phyloP scores from a whole-genome alignment of 2,888 invertebrate species.

The Xestia c-nigrum region DNA sequence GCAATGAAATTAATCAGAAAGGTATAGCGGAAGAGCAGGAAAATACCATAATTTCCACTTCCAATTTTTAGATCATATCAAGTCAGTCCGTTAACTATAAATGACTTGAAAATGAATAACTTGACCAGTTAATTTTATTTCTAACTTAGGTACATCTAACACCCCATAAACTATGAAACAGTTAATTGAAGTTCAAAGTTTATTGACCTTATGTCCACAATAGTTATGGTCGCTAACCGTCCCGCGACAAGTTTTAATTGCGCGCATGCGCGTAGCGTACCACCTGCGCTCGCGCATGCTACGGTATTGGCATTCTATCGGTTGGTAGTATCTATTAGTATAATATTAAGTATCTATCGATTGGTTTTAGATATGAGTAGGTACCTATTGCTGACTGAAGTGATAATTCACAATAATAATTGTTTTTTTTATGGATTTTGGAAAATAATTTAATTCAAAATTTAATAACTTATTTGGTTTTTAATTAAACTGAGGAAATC shows the following conservation, averaged over 20 bases:
- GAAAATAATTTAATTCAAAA: not conserved
- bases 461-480: not conserved
- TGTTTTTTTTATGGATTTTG: not conserved
- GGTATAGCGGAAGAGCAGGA: too few species aligned
- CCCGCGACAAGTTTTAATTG: slow-evolving; percentile 74
- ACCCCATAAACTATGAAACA: slow-evolving; percentile 11
- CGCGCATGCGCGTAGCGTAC: slow-evolving; percentile 61
- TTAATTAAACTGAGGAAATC: not conserved
- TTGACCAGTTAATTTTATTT: not conserved
- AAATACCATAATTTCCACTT: too few species aligned
- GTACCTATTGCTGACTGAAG: slow-evolving; percentile 9
- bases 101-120: not conserved
- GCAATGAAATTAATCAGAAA: too few species aligned
- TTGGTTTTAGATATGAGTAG: not conserved
- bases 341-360: slow-evolving; percentile 3
- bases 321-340: slow-evolving; percentile 40
- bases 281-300: slow-evolving; percentile 66
- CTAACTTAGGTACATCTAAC: slow-evolving; percentile 16
- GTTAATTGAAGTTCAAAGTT: slow-evolving; percentile 57
- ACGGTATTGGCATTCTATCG: slow-evolving; percentile 65
- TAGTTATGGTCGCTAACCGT: slow-evolving; percentile 59
- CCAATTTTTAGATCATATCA: not conserved
- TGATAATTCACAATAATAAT: not conserved
- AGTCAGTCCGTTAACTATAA: not conserved
- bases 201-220: slow-evolving; percentile 36